Evolutionary conservation across 2,113 vertebrate species (phyloP), one percentile per base, ranked within the genome.

Genomic region (Platysteira castanea): DNA sequence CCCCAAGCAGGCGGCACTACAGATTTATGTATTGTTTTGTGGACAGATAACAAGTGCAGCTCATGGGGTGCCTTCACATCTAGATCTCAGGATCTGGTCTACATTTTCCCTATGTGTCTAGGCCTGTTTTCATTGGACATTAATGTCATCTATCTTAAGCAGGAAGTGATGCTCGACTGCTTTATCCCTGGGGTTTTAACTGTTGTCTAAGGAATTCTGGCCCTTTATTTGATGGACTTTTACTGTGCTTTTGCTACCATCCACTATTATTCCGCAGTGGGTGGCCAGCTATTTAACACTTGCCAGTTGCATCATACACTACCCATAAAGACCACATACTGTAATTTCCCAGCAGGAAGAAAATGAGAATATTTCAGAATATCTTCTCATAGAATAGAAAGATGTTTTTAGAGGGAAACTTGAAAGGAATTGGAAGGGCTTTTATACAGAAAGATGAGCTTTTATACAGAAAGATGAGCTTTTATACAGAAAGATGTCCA

Each of bases 131-230:
- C 94, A 95, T 94, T 96, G 95, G 92, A 52, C 81, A 49, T 39
- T 37, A 89, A 94, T 87, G 92, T 94, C 93, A 81, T 97, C 96
- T 93, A 70, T 97, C 96, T 96, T 91, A 95, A 96, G 89, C 84
- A 98, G 97, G 96, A 98, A 98, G 96, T 97, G 95, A 97, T 97
- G 65, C 93, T 96, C 59, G 96, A 97, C 96, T 98, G 96, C 93
- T 93, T 96, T 96, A 94, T 97, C 83, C 95, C 83, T 95, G 90
- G 91, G 96, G 94, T 97, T 96, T 97, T 94, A 91, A 93, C 94
- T 82, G 87, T 92, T 96, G 93, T 96, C 87, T 95, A 61, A 96
- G 90, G 96, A 97, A 97, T 97, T 93, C 90, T 96, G 87, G 67
- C 79, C 87, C 69, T 97, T 94, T 92, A 86, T 96, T 97, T 89